Base-by-base conservation (phyloP, 2,797 vertebrate genomes). In the Steatocranus sp. region DNA sequence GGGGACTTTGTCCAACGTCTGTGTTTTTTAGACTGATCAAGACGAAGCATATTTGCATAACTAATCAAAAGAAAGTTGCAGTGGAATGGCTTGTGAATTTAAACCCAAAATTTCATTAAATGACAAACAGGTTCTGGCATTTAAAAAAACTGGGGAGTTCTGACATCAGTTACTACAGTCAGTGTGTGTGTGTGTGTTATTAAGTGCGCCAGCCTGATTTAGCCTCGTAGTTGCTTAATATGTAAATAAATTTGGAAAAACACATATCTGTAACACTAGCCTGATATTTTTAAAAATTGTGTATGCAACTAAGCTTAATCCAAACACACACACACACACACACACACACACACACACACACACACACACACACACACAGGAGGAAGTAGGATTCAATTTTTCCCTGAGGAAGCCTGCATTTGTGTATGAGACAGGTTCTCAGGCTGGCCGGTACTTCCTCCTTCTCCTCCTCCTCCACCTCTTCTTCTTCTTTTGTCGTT, bases 401-500 rank as follows among this genome's bases (percentile, higher is more conserved):
- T 91, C 86, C 82, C 87, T 80, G 87, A 88, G 91, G 89, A 89
- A 89, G 88, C 82, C 23, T 83, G 84, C 58, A 50, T 87, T 82
- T 87, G 83, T 82, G 84, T 68, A 85, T 91, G 88, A 58, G 30
- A 78, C 91, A 91, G 92, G 91, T 95, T 93, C 91, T 93, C 93
- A 93, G 90, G 88, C 87, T 27, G 27, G 38, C 75, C 76, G 20
- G 32, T 90, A 88, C 92, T 92, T 94, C 93, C 93, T 91, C 88
- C 86, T 86, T 56, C 49, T 86, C 76, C 79, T 88, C 68, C 53
- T 76, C 50, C 74, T 83, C 79, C 63, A 78, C 83, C 80, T 81
- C 80, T 78, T 91, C 75, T 79, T 86, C 87, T 89, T 86, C 91
- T 92, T 90, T 90, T 92, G 91, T 92, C 85, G 63, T 95, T 96